These are phyloP conservation scores for Aricia agestis DNA, from an alignment of 1,140 invertebrate species.

Conservation along the genomic window DNA sequence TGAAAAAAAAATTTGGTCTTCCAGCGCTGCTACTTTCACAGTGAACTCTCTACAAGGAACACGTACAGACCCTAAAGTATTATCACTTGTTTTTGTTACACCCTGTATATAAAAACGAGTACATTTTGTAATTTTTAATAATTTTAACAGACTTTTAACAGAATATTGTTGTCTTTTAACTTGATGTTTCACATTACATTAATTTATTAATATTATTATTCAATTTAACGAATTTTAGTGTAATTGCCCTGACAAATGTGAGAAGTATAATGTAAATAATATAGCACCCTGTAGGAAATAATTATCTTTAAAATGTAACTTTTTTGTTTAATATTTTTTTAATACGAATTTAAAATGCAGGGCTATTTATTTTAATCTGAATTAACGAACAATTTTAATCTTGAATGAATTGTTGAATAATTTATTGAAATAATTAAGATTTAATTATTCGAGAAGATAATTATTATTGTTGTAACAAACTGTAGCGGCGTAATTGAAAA, in stretches of 20 bases:
- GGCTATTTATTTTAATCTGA: not conserved
- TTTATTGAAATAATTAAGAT: not conserved
- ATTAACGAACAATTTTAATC: not conserved
- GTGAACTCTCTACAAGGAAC: too few relatives aligned
- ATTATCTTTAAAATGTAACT: not conserved
- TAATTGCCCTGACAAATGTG: not conserved
- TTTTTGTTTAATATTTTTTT: not conserved
- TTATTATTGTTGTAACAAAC: constrained; percentile 9
- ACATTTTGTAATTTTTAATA: not conserved
- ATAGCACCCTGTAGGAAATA: not conserved
- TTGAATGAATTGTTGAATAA: not conserved
- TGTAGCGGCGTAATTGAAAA: constrained; percentile 30
- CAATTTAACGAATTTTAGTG: not conserved
- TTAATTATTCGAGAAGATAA: not conserved
- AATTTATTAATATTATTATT: not conserved
- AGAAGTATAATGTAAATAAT: not conserved
- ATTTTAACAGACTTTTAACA: not conserved
- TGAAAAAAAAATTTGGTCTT: too few relatives aligned
- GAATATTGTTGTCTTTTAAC: not conserved
- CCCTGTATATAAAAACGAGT: constrained; percentile 26
- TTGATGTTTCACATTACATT: not conserved
- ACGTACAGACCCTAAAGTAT: too few relatives aligned
- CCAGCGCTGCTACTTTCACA: too few relatives aligned
- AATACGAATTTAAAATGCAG: not conserved
- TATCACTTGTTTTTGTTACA: too few relatives aligned